Evolutionary conservation across 2,113 vertebrate genomes (phyloP), one percentile per base, ranked within the genome.

Genomic region (Cygnus atratus): DNA sequence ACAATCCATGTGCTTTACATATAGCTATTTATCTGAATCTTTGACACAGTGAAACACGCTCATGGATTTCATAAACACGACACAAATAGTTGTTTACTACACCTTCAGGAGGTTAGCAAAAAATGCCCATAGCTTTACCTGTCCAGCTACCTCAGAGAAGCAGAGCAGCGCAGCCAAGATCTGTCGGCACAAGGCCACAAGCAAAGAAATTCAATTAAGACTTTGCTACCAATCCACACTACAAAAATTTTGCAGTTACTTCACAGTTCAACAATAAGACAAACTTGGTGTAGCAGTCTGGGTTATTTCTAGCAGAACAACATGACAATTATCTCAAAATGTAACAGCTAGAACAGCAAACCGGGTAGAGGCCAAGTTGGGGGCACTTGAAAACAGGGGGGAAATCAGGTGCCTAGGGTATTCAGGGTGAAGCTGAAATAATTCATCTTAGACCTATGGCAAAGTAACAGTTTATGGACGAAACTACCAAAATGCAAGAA

Each of bases 191-290:
- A 52, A 66, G 58, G 74, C 63, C 57, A 88, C 24, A 57, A 85
- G 43, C 52, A 59, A 77, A 61, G 61, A 93, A 95, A 93, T 73
- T 43, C 75, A 89, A 92, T 90, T 63, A 67, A 70, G 67, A 78
- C 41, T 88, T 77, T 96, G 67, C 82, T 89, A 86, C 63, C 48
- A 48, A 79, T 73, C 20, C 68, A n/a, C 29, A 12, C 13, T 26
- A 90, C 85, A 80, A 70, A 74, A 95, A 52, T 57, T 67, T 39
- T 52, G 29, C 2, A 6, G 58, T 59, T 75, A 79, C 52, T 91
- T 84, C 18, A 85, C 37, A 4, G 76, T 55, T 74, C 74, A 90
- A 73, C 74, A 66, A 4, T n/a, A 89, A 91, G 87, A 81, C 17
- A 73, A 57, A 67, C 48, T 78, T 59, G 48, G 63, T 79, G 87